Conservation (phyloP, 92 coral and sea anemone species). For the Zoanthus solanderi region DNA sequence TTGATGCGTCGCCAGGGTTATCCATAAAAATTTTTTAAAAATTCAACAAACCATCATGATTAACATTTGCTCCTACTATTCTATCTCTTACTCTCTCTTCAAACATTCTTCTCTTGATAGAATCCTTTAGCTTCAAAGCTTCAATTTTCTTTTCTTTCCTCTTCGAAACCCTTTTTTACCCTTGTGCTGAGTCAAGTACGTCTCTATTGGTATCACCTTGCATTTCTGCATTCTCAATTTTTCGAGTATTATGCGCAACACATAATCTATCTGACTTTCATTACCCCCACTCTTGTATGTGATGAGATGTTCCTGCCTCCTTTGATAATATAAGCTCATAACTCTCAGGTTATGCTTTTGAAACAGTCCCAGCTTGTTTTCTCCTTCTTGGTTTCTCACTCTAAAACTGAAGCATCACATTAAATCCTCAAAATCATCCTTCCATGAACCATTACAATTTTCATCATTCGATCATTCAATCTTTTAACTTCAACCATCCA, state of each 20-base stretch:
- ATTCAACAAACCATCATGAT: not conserved
- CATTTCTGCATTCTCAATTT: not conserved
- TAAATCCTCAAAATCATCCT: too few species aligned
- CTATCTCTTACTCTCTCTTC: too few species aligned
- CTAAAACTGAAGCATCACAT: too few species aligned
- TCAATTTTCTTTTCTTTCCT: not conserved
- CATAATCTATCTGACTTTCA: not conserved
- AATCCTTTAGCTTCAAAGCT: not conserved
- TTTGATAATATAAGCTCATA: not conserved
- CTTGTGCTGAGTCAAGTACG: slow-evolving; percentile 17
- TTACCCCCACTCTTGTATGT: not conserved
- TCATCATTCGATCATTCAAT: too few species aligned
- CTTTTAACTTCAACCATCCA: too few species aligned
- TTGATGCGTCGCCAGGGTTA: too few species aligned
- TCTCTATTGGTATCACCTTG: not conserved
- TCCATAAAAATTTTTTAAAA: too few species aligned
- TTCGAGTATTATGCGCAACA: not conserved
- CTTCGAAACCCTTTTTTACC: slow-evolving; percentile 73
- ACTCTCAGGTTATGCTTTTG: too few species aligned
- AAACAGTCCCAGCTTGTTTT: too few species aligned
- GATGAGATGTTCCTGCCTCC: not conserved
- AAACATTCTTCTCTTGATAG: too few species aligned
- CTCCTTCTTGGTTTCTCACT: too few species aligned
- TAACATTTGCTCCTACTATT: not conserved
- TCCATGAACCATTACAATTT: too few species aligned